Evolutionary conservation across 2,797 vertebrate genomes (phyloP).

Genomic region (Toxotes lorentzi): DNA sequence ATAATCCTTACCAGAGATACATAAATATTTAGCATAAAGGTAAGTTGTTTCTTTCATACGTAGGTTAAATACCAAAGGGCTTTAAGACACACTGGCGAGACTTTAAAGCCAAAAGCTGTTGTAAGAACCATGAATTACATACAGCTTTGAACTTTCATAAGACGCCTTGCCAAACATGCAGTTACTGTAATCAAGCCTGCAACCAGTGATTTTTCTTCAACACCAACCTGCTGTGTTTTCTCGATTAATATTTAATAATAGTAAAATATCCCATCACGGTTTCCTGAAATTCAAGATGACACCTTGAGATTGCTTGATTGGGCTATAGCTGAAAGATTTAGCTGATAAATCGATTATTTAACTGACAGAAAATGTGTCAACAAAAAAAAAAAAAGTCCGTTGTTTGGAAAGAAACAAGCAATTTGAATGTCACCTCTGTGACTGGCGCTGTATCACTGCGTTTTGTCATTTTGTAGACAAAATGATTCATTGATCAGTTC

Average conservation of each 20-base stretch:
- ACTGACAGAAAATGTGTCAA: neutral
- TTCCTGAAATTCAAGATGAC: neutral
- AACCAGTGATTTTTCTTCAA: neutral
- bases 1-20: neutral
- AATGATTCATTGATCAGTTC: neutral
- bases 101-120: neutral
- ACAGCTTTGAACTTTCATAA: neutral
- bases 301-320: neutral
- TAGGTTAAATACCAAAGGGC: neutral
- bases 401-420: neutral
- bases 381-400: neutral
- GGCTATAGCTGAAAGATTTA: accelerated
- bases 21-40: neutral
- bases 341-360: neutral
- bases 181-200: neutral
- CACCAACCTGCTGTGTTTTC: neutral
- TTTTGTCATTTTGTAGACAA: neutral
- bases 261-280: neutral
- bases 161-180: neutral
- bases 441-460: neutral
- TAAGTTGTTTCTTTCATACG: neutral
- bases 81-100: neutral
- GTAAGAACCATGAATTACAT: neutral
- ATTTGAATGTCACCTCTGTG: neutral
- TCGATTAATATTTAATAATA: neutral